Conservation (phyloP, 2,888 invertebrate genomes). For the Liodrosophila aerea region DNA sequence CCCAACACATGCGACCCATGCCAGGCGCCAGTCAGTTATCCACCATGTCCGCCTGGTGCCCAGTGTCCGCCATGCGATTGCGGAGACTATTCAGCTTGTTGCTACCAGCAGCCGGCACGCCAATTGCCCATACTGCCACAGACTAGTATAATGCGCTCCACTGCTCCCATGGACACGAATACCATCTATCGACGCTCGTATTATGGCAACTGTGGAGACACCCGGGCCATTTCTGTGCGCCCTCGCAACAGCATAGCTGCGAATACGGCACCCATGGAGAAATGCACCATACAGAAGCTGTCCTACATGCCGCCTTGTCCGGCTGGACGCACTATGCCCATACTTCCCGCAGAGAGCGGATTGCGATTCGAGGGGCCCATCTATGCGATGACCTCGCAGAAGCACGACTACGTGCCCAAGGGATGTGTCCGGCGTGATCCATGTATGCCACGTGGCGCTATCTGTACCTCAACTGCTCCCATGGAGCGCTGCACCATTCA, state of each 20-base stretch:
- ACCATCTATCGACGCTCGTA: conserved; percentile 88
- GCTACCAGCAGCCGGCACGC: conserved; percentile 81
- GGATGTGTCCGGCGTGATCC: conserved; percentile 82
- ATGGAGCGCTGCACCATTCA: conserved; percentile 80
- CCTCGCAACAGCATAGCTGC: conserved; percentile 83
- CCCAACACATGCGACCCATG: conserved; percentile 57
- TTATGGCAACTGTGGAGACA: conserved; percentile 83
- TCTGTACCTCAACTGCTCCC: conserved; percentile 71
- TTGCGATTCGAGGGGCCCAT: conserved; percentile 84
- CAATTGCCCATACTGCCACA: conserved; percentile 75
- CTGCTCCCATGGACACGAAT: conserved; percentile 84
- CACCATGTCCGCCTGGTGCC: conserved; percentile 62
- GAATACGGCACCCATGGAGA: conserved; percentile 83
- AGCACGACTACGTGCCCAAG: conserved; percentile 88
- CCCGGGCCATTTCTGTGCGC: conserved; percentile 81
- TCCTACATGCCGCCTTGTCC: conserved; percentile 80
- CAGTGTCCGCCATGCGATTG: conserved; percentile 68
- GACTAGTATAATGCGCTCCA: conserved; percentile 84
- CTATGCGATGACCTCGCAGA: conserved; percentile 88
- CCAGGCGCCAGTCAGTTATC: conserved; percentile 60
- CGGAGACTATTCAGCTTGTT: conserved; percentile 74
- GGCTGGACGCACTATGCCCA: conserved; percentile 67
- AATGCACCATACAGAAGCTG: conserved; percentile 83
- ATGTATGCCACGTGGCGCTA: conserved; percentile 63
- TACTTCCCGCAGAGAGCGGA: conserved; percentile 76